Evolutionary conservation across 2,888 invertebrate genomes (phyloP).

Genomic region (Hirtodrosophila histrioides): DNA sequence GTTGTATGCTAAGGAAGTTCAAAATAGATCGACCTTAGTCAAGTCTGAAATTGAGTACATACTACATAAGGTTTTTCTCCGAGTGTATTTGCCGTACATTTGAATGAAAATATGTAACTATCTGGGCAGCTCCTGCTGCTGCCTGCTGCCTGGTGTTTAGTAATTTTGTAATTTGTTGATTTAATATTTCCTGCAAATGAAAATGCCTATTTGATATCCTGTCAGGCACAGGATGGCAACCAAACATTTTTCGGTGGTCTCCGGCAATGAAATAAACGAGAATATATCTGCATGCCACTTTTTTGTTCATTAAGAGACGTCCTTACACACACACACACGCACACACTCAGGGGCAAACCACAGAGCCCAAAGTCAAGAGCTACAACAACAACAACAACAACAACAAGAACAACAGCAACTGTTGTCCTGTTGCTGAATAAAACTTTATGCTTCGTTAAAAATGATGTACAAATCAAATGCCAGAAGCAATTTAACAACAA

Average conservation of each 20-base stretch:
- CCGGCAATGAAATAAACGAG: constrained; percentile 41
- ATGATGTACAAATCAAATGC: constrained; percentile 79
- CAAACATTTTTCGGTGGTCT: constrained; percentile 18
- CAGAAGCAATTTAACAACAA: constrained; percentile 73
- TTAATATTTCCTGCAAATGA: constrained; percentile 67
- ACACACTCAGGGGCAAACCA: constrained; percentile 16
- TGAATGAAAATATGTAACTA: no score
- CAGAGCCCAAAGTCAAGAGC: constrained; percentile 54
- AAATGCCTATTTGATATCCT: constrained; percentile 72
- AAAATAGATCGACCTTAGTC: no score
- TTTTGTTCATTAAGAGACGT: constrained; percentile 62
- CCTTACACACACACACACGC: constrained; percentile 5
- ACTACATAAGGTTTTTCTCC: background rate
- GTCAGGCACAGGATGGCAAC: constrained; percentile 57
- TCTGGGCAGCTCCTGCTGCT: no score
- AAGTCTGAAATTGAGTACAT: no score
- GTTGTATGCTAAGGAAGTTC: no score
- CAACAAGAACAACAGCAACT: constrained; percentile 20
- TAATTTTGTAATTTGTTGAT: constrained; percentile 69
- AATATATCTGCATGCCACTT: constrained; percentile 53
- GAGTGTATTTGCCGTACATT: no score
- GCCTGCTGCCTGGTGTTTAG: constrained; percentile 20
- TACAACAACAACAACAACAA: constrained; percentile 18
- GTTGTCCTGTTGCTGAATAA: constrained; percentile 41
- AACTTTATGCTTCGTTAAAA: constrained; percentile 76